Evolutionary conservation across 2,888 invertebrate genomes (phyloP).

Genomic region (Rhabditoides inermis): DNA sequence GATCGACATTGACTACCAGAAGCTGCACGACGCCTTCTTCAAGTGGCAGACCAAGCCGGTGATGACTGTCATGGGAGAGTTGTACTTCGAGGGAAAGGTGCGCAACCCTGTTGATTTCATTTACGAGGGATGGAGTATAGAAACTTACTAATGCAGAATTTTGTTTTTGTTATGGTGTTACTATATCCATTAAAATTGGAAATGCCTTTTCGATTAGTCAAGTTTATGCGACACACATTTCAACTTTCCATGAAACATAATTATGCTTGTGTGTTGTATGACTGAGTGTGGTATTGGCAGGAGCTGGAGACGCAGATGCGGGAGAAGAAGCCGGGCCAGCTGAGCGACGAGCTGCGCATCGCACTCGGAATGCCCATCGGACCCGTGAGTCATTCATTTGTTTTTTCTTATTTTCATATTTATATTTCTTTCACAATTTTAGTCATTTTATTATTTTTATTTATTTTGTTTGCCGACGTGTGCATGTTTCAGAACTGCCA

Average conservation of each 20-base stretch:
- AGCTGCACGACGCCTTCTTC: constrained; percentile 97
- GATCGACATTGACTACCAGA: constrained; percentile 99
- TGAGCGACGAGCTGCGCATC: constrained; percentile 87
- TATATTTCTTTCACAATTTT: background rate
- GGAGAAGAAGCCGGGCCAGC: constrained; percentile 95
- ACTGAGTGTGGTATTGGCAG: constrained; percentile 27
- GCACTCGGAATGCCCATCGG: constrained; percentile 98
- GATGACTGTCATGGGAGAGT: constrained; percentile 96
- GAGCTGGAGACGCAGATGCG: constrained; percentile 93
- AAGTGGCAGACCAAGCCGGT: constrained; percentile 98
- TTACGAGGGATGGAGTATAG: no score
- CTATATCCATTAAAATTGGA: no score
- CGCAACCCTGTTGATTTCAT: background rate
- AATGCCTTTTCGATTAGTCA: no score
- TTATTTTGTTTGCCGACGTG: background rate
- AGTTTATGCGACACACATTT: no score
- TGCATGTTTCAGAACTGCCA: constrained; percentile 54
- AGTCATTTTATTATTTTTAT: constrained; percentile 4
- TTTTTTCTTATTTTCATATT: background rate
- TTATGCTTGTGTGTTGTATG: no score
- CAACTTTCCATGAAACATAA: no score
- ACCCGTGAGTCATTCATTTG: constrained; percentile 56
- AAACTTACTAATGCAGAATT: no score
- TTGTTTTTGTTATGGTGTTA: no score
- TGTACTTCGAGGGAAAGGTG: constrained; percentile 74